A percentile compares a stretch with the other conserved stretches of the same genome.
These are phyloP conservation scores for Drosophila emarginata DNA, from an alignment of 2,888 invertebrate species.

Conservation along the genomic window DNA sequence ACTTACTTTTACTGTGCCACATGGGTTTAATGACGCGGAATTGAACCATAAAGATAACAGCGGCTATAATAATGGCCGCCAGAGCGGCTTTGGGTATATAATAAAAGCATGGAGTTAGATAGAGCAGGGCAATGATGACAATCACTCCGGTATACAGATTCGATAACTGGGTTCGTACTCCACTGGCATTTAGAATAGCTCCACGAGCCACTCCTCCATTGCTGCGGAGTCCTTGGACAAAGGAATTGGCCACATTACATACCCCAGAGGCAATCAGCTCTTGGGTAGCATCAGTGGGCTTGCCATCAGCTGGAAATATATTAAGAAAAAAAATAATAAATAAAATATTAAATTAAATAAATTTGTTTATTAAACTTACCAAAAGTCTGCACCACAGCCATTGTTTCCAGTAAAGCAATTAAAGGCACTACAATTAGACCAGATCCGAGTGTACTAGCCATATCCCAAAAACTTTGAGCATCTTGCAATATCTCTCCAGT, in stretches of 20 bases:
- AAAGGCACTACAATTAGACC: constrained; percentile 94
- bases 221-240: constrained; percentile 92
- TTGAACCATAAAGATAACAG: constrained; percentile 96
- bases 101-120: constrained; percentile 94
- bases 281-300: constrained; percentile 94
- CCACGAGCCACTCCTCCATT: constrained; percentile 92
- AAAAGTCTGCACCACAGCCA: constrained; percentile 86
- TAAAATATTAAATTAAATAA: not conserved
- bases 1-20: constrained; percentile 94
- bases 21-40: constrained; percentile 92
- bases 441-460: constrained; percentile 91
- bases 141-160: constrained; percentile 92
- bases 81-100: constrained; percentile 93
- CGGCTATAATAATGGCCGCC: constrained; percentile 95
- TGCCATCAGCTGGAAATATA: constrained; percentile 87
- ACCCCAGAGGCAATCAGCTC: constrained; percentile 94
- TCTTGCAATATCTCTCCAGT: constrained; percentile 78
- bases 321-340: not conserved
- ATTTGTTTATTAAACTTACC: constrained; percentile 57
- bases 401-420: constrained; percentile 93
- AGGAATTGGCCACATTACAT: constrained; percentile 90
- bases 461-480: constrained; percentile 85
- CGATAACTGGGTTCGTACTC: constrained; percentile 92
- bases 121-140: constrained; percentile 92
- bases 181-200: constrained; percentile 94